Conservation (phyloP, 2,888 invertebrate genomes). For the Schrankia costaestrigalis region DNA sequence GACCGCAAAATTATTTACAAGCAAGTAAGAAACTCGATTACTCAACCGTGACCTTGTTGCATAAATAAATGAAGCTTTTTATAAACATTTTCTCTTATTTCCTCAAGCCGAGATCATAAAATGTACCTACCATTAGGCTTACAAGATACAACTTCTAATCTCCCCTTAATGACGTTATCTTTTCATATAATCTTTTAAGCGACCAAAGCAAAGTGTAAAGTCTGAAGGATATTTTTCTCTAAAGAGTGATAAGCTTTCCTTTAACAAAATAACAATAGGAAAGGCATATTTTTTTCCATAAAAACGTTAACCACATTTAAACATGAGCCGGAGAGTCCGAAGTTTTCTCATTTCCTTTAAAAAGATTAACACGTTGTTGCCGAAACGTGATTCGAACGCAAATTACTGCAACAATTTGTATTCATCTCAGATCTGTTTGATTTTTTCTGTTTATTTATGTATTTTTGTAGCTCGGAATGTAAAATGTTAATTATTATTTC, state of each 20-base stretch:
- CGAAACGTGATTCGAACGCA: constrained; percentile 50
- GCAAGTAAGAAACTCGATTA: too few relatives aligned
- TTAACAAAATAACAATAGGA: constrained; percentile 12
- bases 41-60: too few relatives aligned
- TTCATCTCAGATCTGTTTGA: constrained; percentile 33
- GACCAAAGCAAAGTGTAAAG: background rate
- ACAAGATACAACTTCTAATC: constrained; percentile 1
- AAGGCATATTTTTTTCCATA: constrained; percentile 22
- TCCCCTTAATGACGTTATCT: background rate
- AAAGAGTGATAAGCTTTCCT: constrained; percentile 1
- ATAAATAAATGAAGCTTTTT: too few relatives aligned
- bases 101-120: too few relatives aligned
- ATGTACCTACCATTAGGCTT: too few relatives aligned
- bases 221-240: background rate
- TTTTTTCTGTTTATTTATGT: constrained; percentile 11
- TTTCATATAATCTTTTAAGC: constrained; percentile 3
- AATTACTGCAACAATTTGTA: constrained; percentile 45
- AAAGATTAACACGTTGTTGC: constrained; percentile 64
- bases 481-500: too few relatives aligned
- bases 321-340: constrained; percentile 32
- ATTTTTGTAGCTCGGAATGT: too few relatives aligned
- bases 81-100: too few relatives aligned
- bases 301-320: constrained; percentile 42
- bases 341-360: constrained; percentile 68
- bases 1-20: too few relatives aligned